Evolutionary conservation across 2,113 vertebrate genomes (phyloP).

Genomic region (Pongo pygmaeus): DNA sequence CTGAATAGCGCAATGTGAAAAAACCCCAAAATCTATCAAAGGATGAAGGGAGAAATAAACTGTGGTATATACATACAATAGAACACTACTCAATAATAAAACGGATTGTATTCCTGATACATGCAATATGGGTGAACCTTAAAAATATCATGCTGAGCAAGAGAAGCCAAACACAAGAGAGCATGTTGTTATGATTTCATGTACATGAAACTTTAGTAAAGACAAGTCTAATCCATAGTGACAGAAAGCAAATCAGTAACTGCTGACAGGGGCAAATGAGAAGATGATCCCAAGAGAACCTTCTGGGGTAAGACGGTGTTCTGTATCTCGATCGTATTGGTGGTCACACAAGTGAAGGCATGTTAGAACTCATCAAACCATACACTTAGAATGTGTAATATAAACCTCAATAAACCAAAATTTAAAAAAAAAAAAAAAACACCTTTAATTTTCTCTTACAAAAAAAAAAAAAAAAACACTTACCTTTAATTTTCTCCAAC

Average conservation of each 20-base stretch:
- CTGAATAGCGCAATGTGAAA: not conserved
- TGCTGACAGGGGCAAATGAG: not conserved
- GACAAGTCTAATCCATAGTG: not conserved
- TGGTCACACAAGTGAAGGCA: not conserved
- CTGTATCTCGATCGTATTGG: not conserved
- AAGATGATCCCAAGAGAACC: not conserved
- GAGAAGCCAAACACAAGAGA: not conserved
- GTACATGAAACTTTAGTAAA: not conserved
- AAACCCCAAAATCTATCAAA: not conserved
- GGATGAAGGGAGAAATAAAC: not conserved
- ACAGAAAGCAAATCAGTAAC: not conserved
- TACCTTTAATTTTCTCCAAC: conserved; percentile 93
- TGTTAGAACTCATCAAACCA: not conserved
- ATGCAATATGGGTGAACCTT: not conserved
- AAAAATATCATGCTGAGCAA: not conserved
- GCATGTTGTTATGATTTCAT: not conserved
- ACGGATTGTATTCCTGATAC: not conserved
- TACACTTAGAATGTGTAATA: not conserved
- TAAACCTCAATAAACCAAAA: not conserved
- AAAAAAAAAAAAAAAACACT: conserved; percentile 30
- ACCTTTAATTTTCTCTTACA: conserved; percentile 89
- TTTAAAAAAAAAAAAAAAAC: conserved; percentile 63
- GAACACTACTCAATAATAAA: not conserved
- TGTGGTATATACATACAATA: not conserved
- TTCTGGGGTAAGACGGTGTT: not conserved